Conservation (phyloP, 2,113 vertebrate species). For the Syngnathoides biaculeatus region DNA sequence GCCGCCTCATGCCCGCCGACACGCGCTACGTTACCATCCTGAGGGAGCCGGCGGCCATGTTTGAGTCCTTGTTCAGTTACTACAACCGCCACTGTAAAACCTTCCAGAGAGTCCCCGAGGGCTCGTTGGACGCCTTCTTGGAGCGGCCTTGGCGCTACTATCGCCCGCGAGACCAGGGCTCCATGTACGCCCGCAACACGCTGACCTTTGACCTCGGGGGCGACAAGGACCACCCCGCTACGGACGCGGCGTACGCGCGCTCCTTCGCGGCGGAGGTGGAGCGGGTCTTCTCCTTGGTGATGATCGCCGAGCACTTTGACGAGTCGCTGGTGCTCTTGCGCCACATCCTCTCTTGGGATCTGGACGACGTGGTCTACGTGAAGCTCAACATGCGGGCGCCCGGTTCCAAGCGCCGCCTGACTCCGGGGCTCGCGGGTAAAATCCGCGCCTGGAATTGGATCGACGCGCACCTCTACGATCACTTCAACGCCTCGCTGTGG, state of each 20-base stretch:
- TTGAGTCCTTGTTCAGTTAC: slow-evolving; percentile 86
- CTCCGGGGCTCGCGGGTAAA: slow-evolving; percentile 56
- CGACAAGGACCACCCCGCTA: slow-evolving; percentile 70
- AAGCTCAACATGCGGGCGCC: slow-evolving; percentile 82
- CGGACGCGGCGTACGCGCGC: slow-evolving; percentile 63
- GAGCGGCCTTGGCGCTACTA: slow-evolving; percentile 77
- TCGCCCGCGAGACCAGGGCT: slow-evolving; percentile 72
- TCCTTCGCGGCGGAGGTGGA: slow-evolving; percentile 76
- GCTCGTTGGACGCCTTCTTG: slow-evolving; percentile 79
- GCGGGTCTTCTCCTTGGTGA: slow-evolving; percentile 79
- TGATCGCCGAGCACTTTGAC: slow-evolving; percentile 86
- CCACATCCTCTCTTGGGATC: slow-evolving; percentile 81
- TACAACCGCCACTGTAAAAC: slow-evolving; percentile 80
- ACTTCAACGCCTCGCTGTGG: slow-evolving; percentile 85
- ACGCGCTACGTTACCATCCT: slow-evolving; percentile 83
- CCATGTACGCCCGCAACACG: slow-evolving; percentile 82
- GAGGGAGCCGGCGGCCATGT: slow-evolving; percentile 82
- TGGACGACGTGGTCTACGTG: slow-evolving; percentile 81
- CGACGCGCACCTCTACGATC: slow-evolving; percentile 76
- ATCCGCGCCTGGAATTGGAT: slow-evolving; percentile 81
- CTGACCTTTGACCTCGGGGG: slow-evolving; percentile 82
- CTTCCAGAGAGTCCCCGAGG: slow-evolving; percentile 80
- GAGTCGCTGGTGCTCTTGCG: slow-evolving; percentile 84
- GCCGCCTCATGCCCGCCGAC: slow-evolving; percentile 76
- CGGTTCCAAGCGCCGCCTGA: slow-evolving; percentile 71